Conservation (phyloP, 2,797 vertebrate species). For the Forpus xanthops region DNA sequence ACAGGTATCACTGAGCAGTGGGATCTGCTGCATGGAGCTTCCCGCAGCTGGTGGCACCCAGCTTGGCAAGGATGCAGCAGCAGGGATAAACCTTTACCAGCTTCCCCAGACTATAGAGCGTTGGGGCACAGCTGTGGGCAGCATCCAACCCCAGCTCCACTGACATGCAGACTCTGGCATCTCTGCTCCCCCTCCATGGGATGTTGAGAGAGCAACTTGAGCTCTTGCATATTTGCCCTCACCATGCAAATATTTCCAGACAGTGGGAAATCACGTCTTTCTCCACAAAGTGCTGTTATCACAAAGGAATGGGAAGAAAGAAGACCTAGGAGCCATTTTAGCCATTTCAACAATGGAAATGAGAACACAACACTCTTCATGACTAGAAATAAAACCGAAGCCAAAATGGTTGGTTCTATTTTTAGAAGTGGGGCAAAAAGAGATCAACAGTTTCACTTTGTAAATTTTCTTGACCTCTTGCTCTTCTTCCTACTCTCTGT, state of each 20-base stretch:
- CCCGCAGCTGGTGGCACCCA: background rate
- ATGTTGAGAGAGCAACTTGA: background rate
- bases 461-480: background rate
- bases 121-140: background rate
- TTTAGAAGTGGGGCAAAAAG: background rate
- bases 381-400: slow-evolving; percentile 27
- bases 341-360: background rate
- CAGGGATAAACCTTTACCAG: background rate
- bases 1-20: background rate
- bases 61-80: background rate
- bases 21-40: background rate
- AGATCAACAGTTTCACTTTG: background rate
- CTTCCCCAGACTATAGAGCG: no score
- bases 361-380: background rate
- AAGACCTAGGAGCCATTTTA: background rate
- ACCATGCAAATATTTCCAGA: background rate
- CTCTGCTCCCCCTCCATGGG: background rate
- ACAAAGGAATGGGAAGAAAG: background rate
- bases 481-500: background rate
- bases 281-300: background rate
- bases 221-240: background rate
- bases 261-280: background rate
- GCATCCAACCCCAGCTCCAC: background rate
- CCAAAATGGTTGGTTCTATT: background rate
- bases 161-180: no score